Evolutionary conservation across 2,797 vertebrate species (phyloP).

Genomic region (Ibycter americanus): DNA sequence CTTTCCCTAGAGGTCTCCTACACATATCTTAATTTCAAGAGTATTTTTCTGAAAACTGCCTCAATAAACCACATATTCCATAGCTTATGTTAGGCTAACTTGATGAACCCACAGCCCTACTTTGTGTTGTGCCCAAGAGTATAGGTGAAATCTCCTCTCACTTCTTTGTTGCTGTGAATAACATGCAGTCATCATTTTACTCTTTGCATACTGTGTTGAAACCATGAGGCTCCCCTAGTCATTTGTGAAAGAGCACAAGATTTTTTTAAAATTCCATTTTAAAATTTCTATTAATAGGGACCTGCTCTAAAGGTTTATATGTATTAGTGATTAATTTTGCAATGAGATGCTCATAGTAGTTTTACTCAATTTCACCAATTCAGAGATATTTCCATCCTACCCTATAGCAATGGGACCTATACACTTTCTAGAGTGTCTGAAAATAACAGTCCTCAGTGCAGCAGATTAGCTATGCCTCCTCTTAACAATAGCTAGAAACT

Average conservation of each 20-base stretch:
- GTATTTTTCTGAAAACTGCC: background rate
- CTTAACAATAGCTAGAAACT: background rate
- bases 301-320: background rate
- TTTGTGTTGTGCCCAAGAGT: background rate
- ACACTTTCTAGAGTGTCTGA: background rate
- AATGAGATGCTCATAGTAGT: background rate
- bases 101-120: background rate
- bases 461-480: background rate
- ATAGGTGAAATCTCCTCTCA: background rate
- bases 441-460: background rate
- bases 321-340: background rate
- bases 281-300: background rate
- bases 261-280: background rate
- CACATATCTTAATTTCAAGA: background rate
- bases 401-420: background rate
- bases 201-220: background rate
- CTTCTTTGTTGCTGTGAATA: background rate
- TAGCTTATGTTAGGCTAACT: background rate
- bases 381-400: background rate
- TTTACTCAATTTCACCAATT: background rate
- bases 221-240: background rate
- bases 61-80: background rate
- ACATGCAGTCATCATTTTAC: background rate
- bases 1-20: background rate
- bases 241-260: background rate